Evolutionary conservation across 1,140 invertebrate species (phyloP).

Genomic region (Calycopis cecrops): DNA sequence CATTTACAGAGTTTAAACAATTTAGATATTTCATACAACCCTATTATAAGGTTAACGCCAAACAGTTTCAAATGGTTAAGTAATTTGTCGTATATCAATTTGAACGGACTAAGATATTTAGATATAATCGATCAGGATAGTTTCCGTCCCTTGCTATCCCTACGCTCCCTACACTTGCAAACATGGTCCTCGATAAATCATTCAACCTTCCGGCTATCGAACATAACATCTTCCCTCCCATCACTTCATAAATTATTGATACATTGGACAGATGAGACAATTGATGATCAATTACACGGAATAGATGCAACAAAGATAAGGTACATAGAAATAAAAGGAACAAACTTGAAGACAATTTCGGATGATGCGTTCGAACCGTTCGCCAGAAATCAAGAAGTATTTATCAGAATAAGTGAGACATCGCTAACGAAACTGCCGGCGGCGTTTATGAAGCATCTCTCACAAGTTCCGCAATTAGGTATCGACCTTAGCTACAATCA

Average conservation of each 20-base stretch:
- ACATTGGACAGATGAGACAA: constrained; percentile 81
- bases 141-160: constrained; percentile 77
- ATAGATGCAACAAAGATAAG: constrained; percentile 84
- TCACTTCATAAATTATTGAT: constrained; percentile 80
- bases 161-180: constrained; percentile 63
- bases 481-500: constrained; percentile 89
- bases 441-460: constrained; percentile 84
- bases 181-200: constrained; percentile 77
- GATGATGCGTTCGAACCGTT: constrained; percentile 83
- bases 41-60: constrained; percentile 75
- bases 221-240: constrained; percentile 60
- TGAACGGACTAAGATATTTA: constrained; percentile 76
- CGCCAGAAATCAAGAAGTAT: constrained; percentile 79
- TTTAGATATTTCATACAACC: constrained; percentile 80
- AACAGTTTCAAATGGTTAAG: constrained; percentile 76
- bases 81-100: constrained; percentile 75
- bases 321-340: constrained; percentile 86
- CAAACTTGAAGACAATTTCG: constrained; percentile 80
- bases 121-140: constrained; percentile 80
- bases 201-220: constrained; percentile 73
- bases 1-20: constrained; percentile 76
- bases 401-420: constrained; percentile 85
- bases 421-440: constrained; percentile 84
- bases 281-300: constrained; percentile 81
- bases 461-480: constrained; percentile 86